Base-by-base conservation (phyloP, 2,888 invertebrate species). In the Heliconius charithonia region DNA sequence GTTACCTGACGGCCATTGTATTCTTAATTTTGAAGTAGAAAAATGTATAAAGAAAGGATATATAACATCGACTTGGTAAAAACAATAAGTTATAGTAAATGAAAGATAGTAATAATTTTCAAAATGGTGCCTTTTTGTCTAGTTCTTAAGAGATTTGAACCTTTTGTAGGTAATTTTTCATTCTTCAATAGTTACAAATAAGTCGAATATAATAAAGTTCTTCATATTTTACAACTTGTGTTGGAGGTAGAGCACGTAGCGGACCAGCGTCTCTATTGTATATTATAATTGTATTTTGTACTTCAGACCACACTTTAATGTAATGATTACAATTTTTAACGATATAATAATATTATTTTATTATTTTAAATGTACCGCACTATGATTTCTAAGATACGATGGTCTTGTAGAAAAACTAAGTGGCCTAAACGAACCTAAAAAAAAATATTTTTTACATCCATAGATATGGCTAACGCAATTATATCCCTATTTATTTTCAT, bases 1-100 rank as follows among this genome's bases (percentile, higher is more conserved):
- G 1, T 25, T 67, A 67, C n/a, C 37, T 37, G 66, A 37, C 22
- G 9, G 22, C 32, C 22, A 37, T 66, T 37, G 22, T 66, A 37
- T 66, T 37, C 10, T 22, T 37, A 32, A 22, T 37, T 37, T 37
- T 37, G 9, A 37, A 32, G 29, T 4, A 65, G 22, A 37, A 37
- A 37, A 67, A 37, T 66, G 27, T 10, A 10, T 66, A 66, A 32
- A 66, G 0, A 16, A 12, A 16, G 41, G 2, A 13, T n/a, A 25
- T 25, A n/a, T 32, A 41, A 6, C 6, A 41, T 25, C 0, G n/a
- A 37, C 13, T 37, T n/a, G 6, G 13, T 16, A 69, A 69, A n/a
- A 67, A 67, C 6, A 32, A 67, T 37, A 67, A 67, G 0, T n/a
- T 67, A 67, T 67, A 32, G 32, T 67, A n/a, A 67, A 67, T n/a